Conservation (phyloP, 2,888 invertebrate species). For the Liopterus haemorrhoidalis region DNA sequence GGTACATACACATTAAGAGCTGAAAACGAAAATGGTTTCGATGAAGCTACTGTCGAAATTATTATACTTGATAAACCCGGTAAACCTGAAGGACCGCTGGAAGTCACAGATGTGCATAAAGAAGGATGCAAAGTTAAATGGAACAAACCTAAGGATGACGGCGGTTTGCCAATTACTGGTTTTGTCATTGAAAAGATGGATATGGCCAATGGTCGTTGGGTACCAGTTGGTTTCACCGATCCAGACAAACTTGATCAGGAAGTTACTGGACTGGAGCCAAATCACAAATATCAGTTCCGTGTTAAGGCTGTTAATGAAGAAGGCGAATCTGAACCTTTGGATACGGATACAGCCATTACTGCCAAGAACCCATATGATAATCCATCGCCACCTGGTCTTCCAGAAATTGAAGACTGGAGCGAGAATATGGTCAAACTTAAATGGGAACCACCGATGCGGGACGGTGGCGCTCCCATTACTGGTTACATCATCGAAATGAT, state of each 20-base stretch:
- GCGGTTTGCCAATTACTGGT: slow-evolving; percentile 83
- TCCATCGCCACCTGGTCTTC: slow-evolving; percentile 82
- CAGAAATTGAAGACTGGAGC: slow-evolving; percentile 85
- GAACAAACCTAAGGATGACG: slow-evolving; percentile 94
- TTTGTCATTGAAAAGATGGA: slow-evolving; percentile 96
- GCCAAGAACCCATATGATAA: slow-evolving; percentile 97
- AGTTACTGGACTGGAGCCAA: slow-evolving; percentile 85
- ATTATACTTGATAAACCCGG: slow-evolving; percentile 74
- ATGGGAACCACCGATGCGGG: slow-evolving; percentile 85
- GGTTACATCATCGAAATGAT: slow-evolving; percentile 89
- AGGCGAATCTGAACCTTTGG: slow-evolving; percentile 93
- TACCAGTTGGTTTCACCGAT: slow-evolving; percentile 77
- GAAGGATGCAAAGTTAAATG: slow-evolving; percentile 91
- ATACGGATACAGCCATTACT: slow-evolving; percentile 77
- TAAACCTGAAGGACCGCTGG: slow-evolving; percentile 87
- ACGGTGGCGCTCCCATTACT: slow-evolving; percentile 90
- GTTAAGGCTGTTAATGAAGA: slow-evolving; percentile 96
- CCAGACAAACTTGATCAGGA: slow-evolving; percentile 77
- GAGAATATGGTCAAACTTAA: slow-evolving; percentile 85
- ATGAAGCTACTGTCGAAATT: slow-evolving; percentile 91
- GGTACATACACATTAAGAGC: slow-evolving; percentile 89
- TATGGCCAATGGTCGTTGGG: slow-evolving; percentile 78
- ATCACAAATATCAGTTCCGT: slow-evolving; percentile 95
- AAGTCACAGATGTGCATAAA: slow-evolving; percentile 83
- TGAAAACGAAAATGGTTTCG: slow-evolving; percentile 87